A percentile compares a stretch with the other conserved stretches of the same genome.
Conservation (phyloP, 2,888 invertebrate genomes). For the Gasteruption jaculator region DNA sequence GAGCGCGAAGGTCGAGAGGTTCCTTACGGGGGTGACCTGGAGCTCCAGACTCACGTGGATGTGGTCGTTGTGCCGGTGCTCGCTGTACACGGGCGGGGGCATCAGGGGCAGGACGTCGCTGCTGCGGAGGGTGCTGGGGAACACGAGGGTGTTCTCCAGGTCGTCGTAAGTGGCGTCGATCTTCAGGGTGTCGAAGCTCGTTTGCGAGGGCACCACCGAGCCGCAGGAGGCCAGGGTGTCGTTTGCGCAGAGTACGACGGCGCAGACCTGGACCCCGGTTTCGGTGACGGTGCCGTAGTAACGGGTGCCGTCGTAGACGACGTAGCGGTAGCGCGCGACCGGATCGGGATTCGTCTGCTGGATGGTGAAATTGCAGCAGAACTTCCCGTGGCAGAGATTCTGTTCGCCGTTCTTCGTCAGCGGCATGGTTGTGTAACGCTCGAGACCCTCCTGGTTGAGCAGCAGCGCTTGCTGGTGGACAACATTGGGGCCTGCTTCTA, state of each 20-base stretch:
- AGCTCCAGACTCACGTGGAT: slow-evolving; percentile 23
- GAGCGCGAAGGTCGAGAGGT: slow-evolving; percentile 35
- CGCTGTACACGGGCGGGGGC: slow-evolving; percentile 24
- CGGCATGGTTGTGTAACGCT: background rate
- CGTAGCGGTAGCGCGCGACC: slow-evolving; percentile 35
- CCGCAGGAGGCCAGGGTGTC: slow-evolving; percentile 36
- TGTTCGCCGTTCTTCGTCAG: slow-evolving; percentile 1
- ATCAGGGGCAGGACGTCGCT: slow-evolving; percentile 25
- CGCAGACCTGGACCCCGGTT: slow-evolving; percentile 37
- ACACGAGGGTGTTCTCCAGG: slow-evolving; percentile 23
- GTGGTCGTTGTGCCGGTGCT: slow-evolving; percentile 15
- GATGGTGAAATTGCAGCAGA: slow-evolving; percentile 36
- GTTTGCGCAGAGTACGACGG: slow-evolving; percentile 39
- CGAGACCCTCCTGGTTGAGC: slow-evolving; percentile 9
- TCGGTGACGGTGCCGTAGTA: slow-evolving; percentile 19
- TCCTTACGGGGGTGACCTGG: slow-evolving; percentile 15
- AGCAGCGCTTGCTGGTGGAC: background rate
- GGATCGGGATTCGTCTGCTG: slow-evolving; percentile 19
- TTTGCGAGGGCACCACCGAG: slow-evolving; percentile 17
- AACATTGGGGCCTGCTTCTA: slow-evolving; percentile 13
- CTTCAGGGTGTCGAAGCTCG: slow-evolving; percentile 24
- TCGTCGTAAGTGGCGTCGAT: slow-evolving; percentile 27
- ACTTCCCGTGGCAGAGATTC: slow-evolving; percentile 26
- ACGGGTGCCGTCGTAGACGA: slow-evolving; percentile 38
- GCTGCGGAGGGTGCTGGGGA: slow-evolving; percentile 25